phyloP scores from a whole-genome alignment of 1,140 invertebrate genomes.

The Venustaconcha ellipsiformis region DNA sequence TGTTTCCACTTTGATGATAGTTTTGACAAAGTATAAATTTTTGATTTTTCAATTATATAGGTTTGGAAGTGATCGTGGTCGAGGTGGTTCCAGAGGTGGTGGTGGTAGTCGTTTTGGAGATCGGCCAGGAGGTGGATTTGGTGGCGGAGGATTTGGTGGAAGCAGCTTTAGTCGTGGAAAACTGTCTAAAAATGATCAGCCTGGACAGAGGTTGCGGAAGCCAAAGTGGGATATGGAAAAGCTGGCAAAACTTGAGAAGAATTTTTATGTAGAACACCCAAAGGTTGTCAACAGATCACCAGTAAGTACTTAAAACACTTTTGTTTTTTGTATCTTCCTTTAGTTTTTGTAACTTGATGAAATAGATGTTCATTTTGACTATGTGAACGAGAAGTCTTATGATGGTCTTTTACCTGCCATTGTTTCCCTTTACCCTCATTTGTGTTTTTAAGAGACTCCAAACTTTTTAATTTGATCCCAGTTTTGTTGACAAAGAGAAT shows the following conservation, averaged over 20 bases:
- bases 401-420: too few species aligned
- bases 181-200: slow-evolving; percentile 66
- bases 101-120: slow-evolving; percentile 42
- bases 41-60: background rate
- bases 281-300: slow-evolving; percentile 75
- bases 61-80: slow-evolving; percentile 11
- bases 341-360: too few species aligned
- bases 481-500: too few species aligned
- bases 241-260: slow-evolving; percentile 88
- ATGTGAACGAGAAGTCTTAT: too few species aligned
- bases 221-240: slow-evolving; percentile 86
- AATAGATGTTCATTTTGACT: too few species aligned
- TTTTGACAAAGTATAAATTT: background rate
- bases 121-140: slow-evolving; percentile 68
- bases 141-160: slow-evolving; percentile 70
- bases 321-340: too few species aligned
- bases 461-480: too few species aligned
- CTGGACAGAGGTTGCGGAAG: slow-evolving; percentile 84
- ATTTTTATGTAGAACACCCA: slow-evolving; percentile 90
- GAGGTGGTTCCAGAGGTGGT: slow-evolving; percentile 56
- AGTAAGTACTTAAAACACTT: slow-evolving; percentile 48
- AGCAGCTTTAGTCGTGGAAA: slow-evolving; percentile 43
- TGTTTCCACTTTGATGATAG: too few species aligned
- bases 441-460: too few species aligned
- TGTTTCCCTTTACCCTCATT: too few species aligned